Evolutionary conservation across 2,888 invertebrate species (phyloP).

Genomic region (Biston betularia): DNA sequence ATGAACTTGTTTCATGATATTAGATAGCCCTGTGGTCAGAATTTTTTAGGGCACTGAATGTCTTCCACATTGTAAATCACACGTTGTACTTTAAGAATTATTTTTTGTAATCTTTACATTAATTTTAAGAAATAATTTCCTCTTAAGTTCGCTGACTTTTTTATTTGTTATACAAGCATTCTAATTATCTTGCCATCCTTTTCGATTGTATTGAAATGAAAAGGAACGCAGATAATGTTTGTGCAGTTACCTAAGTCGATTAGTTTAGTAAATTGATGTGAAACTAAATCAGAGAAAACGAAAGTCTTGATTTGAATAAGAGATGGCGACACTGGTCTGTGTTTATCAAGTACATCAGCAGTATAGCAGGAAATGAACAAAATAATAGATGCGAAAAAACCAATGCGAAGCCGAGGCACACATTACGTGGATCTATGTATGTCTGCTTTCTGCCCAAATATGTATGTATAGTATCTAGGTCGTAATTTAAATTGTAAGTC

Average conservation of each 20-base stretch:
- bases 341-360: neutral
- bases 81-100: neutral
- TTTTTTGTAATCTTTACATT: neutral
- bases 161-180: neutral
- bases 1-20: neutral
- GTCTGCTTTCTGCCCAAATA: neutral
- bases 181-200: constrained; percentile 6
- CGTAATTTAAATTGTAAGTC: no score
- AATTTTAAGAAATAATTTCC: neutral
- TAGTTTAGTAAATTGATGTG: neutral
- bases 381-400: no score
- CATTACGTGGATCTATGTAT: no score
- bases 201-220: constrained; percentile 4
- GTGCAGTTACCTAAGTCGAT: neutral
- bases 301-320: neutral
- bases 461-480: neutral
- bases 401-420: no score
- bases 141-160: neutral
- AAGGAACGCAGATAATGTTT: constrained; percentile 1
- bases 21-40: neutral
- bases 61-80: neutral
- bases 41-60: neutral
- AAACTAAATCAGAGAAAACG: neutral
- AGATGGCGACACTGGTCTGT: neutral
- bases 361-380: no score